phyloP scores from a whole-genome alignment of 2,113 vertebrate genomes.

The Onychorhynchus coronatus region DNA sequence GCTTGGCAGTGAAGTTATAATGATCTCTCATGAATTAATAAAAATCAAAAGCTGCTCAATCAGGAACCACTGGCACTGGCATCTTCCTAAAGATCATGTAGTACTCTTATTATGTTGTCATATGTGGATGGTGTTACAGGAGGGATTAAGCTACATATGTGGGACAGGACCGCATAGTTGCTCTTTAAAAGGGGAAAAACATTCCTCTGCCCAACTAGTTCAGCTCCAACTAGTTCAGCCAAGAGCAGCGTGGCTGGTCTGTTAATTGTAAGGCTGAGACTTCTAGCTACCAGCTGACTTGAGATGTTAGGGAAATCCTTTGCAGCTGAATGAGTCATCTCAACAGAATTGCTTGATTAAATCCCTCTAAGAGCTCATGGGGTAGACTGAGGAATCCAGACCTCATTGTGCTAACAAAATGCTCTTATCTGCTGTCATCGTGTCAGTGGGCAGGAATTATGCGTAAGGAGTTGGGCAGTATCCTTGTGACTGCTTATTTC shows the following conservation, averaged over 20 bases:
- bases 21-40: neutral
- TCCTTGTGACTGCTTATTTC: neutral
- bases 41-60: neutral
- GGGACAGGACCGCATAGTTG: neutral
- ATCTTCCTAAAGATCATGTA: neutral
- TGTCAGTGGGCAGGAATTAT: neutral
- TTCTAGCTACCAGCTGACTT: neutral
- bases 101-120: neutral
- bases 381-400: neutral
- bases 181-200: neutral
- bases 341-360: neutral
- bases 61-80: neutral
- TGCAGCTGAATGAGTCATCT: neutral
- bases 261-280: neutral
- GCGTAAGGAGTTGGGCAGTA: neutral
- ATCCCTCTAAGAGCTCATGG: neutral
- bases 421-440: neutral
- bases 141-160: neutral
- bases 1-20: neutral
- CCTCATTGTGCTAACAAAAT: neutral
- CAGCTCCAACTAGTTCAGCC: neutral
- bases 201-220: neutral
- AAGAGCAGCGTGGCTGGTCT: neutral
- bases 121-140: neutral
- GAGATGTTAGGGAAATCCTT: neutral